These are phyloP conservation scores for Myathropa florea DNA, from an alignment of 2,888 invertebrate species.

Conservation along the genomic window DNA sequence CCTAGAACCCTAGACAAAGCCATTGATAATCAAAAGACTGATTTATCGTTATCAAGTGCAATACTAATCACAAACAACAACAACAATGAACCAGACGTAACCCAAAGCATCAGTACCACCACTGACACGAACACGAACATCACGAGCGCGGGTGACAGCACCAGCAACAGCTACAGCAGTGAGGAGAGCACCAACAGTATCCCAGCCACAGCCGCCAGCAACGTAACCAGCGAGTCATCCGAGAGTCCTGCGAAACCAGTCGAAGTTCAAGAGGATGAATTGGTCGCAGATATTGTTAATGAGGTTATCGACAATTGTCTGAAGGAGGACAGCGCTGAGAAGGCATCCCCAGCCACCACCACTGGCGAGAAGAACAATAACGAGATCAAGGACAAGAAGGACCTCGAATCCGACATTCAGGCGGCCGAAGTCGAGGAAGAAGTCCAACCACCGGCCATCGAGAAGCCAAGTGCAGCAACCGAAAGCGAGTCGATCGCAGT, in stretches of 20 bases:
- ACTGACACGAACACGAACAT: constrained; percentile 58
- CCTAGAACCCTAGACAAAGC: constrained; percentile 64
- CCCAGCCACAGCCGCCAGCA: constrained; percentile 12
- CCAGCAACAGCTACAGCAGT: constrained; percentile 28
- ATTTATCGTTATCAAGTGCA: constrained; percentile 76
- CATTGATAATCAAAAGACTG: constrained; percentile 80
- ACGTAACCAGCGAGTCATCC: constrained; percentile 61
- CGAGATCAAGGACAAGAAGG: constrained; percentile 70
- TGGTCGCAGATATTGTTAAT: constrained; percentile 78
- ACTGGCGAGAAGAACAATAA: constrained; percentile 73
- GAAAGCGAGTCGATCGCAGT: constrained; percentile 12
- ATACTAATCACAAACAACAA: constrained; percentile 72
- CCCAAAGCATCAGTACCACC: constrained; percentile 73
- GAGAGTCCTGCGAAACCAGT: constrained; percentile 58
- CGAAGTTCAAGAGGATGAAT: constrained; percentile 71
- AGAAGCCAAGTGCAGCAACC: constrained; percentile 73
- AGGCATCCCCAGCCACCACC: constrained; percentile 73
- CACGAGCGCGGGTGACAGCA: constrained; percentile 38
- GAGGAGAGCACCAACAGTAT: constrained; percentile 33
- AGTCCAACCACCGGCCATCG: constrained; percentile 81
- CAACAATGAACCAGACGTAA: constrained; percentile 73
- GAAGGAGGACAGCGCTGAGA: constrained; percentile 72
- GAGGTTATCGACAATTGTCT: constrained; percentile 77
- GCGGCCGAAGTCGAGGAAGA: constrained; percentile 82
- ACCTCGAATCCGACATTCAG: constrained; percentile 74